Conservation (phyloP, 1,140 invertebrate genomes). For the Ruditapes philippinarum region DNA sequence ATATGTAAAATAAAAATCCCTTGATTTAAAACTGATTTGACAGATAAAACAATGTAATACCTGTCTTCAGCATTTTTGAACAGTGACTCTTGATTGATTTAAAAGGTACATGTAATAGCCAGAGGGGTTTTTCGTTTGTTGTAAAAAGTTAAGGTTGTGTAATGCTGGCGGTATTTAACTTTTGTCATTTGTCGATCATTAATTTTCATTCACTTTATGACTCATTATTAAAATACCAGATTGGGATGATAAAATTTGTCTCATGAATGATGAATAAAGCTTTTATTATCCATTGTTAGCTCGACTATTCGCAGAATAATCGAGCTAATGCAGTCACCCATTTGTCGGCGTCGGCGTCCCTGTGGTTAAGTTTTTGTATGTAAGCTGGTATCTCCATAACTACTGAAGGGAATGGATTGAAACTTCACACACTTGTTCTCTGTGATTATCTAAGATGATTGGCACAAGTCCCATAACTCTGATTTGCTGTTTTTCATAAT, state of each 20-base stretch:
- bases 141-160: background rate
- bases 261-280: background rate
- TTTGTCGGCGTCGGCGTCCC: too few species aligned
- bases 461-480: too few species aligned
- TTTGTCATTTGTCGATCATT: background rate
- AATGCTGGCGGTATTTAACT: too few species aligned
- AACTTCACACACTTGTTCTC: too few species aligned
- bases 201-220: background rate
- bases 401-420: too few species aligned
- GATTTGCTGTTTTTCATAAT: too few species aligned
- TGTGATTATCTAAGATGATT: too few species aligned
- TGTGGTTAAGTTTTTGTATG: too few species aligned
- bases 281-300: constrained; percentile 8
- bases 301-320: too few species aligned
- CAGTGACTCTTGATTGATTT: constrained; percentile 14
- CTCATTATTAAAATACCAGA: constrained; percentile 8
- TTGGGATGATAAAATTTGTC: background rate
- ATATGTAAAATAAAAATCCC: background rate
- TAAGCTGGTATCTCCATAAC: too few species aligned
- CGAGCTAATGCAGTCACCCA: too few species aligned
- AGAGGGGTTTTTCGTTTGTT: background rate
- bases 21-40: background rate
- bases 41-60: background rate
- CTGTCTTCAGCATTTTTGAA: background rate
- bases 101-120: constrained; percentile 1